phyloP scores from a whole-genome alignment of 1,140 invertebrate species.

The Archivesica marissinica region DNA sequence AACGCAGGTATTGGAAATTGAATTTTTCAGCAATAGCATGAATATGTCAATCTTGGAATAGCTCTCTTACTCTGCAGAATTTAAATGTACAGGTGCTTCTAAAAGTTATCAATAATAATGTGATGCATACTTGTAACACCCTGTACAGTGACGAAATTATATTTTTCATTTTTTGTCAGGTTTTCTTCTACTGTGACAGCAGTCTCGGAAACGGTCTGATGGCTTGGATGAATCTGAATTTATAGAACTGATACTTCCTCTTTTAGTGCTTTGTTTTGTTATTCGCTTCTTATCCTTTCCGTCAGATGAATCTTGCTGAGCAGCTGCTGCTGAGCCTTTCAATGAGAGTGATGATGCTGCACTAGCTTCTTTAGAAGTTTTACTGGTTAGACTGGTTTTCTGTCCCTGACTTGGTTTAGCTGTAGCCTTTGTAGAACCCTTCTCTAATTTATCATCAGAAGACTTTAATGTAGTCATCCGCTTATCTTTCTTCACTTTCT shows the following conservation, averaged over 20 bases:
- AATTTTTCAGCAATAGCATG: no score
- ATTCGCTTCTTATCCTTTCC: background rate
- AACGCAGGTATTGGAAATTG: no score
- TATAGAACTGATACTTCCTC: constrained; percentile 46
- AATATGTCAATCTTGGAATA: no score
- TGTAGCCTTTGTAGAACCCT: background rate
- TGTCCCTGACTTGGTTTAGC: background rate
- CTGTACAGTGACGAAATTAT: no score
- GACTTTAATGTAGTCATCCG: background rate
- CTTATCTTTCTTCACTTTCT: background rate
- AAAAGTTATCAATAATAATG: no score
- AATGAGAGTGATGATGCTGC: background rate
- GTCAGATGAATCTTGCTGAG: background rate
- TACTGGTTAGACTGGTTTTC: background rate
- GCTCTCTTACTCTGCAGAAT: no score
- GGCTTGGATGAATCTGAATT: constrained; percentile 38
- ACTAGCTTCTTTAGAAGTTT: background rate
- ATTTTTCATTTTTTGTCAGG: constrained; percentile 15
- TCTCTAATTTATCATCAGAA: background rate
- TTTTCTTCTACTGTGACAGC: constrained; percentile 52
- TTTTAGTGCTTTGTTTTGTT: constrained; percentile 12
- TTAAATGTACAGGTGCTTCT: no score
- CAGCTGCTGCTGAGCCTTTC: background rate
- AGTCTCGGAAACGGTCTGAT: constrained; percentile 47
- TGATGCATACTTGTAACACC: no score